Evolutionary conservation across 2,888 invertebrate genomes (phyloP).

Genomic region (Plagodis dolabraria): DNA sequence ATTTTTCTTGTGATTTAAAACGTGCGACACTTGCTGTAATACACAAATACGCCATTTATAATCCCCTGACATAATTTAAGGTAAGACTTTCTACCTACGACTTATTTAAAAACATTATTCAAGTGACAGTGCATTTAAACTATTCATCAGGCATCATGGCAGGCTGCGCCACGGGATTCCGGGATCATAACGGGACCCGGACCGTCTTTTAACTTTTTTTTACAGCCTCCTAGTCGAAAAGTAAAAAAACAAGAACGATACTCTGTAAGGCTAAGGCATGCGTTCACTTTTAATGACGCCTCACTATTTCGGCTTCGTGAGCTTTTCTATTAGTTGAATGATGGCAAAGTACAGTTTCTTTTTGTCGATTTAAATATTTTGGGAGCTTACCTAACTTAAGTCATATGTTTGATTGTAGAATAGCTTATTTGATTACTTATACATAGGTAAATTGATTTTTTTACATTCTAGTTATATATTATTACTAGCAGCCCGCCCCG

Average conservation of each 20-base stretch:
- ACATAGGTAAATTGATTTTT: too few relatives aligned
- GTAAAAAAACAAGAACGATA: conserved; percentile 19
- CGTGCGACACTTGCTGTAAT: too few relatives aligned
- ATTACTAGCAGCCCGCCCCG: too few relatives aligned
- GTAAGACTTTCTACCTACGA: not conserved
- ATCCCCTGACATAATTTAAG: too few relatives aligned
- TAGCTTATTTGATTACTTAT: too few relatives aligned
- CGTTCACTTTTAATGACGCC: conserved; percentile 78
- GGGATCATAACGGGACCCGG: conserved; percentile 75
- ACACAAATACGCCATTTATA: too few relatives aligned
- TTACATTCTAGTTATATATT: too few relatives aligned
- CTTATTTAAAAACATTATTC: conserved; percentile 6
- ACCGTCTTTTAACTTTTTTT: conserved; percentile 74
- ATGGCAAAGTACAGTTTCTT: conserved; percentile 6
- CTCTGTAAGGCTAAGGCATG: conserved; percentile 61
- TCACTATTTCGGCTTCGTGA: conserved; percentile 44
- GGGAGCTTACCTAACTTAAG: not conserved
- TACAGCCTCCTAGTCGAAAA: conserved; percentile 39
- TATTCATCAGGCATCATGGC: conserved; percentile 29
- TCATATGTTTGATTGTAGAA: too few relatives aligned
- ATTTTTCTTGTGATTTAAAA: too few relatives aligned
- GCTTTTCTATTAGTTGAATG: conserved; percentile 23
- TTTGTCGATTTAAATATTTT: not conserved
- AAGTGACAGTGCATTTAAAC: conserved; percentile 36
- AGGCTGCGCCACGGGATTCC: conserved; percentile 58